phyloP scores from a whole-genome alignment of 2,113 vertebrate genomes.

The Piprites chloris region DNA sequence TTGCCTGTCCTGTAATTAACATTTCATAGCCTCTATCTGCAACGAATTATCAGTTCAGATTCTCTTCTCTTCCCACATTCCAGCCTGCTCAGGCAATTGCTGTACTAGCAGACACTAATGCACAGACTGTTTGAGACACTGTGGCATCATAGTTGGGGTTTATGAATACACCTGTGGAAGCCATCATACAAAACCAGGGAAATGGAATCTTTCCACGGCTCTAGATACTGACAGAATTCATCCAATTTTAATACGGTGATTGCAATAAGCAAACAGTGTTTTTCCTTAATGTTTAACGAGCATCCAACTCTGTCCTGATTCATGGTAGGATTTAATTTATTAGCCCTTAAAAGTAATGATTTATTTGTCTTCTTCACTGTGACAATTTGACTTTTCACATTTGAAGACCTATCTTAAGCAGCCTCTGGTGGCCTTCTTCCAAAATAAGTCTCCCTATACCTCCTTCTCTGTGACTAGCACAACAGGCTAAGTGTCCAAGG shows the following conservation, averaged over 20 bases:
- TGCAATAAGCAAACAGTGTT: neutral
- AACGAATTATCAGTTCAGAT: neutral
- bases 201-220: neutral
- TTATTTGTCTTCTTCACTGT: neutral
- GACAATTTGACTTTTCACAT: neutral
- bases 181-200: neutral
- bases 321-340: neutral
- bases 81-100: neutral
- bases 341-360: neutral
- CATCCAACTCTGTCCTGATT: neutral
- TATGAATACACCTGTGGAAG: neutral
- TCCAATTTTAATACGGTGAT: neutral
- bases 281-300: neutral
- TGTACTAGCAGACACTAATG: neutral
- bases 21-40: neutral
- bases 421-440: neutral
- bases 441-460: neutral
- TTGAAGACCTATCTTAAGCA: neutral
- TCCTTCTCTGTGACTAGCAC: neutral
- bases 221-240: neutral
- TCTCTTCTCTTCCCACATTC: neutral
- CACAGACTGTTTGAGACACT: neutral
- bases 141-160: neutral
- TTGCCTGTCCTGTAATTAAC: constrained; percentile 10
- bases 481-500: neutral